Evolutionary conservation across 2,113 vertebrate species (phyloP).

Genomic region (Mustela lutreola): DNA sequence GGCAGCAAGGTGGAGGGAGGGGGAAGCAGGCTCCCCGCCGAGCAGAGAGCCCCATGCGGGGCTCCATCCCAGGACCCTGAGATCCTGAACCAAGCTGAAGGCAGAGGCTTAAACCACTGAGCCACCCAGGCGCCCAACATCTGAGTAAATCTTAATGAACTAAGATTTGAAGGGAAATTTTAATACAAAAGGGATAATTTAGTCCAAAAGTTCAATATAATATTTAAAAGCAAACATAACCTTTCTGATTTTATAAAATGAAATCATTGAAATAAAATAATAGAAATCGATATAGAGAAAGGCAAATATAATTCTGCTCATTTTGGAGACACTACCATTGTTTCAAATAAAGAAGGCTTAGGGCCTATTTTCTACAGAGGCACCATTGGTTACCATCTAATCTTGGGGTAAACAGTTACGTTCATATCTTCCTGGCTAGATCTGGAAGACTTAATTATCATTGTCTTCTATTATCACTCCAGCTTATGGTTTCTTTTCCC

Average conservation of each 20-base stretch:
- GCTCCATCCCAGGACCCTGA: too few species aligned
- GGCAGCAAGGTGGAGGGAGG: too few species aligned
- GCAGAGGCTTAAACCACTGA: too few species aligned
- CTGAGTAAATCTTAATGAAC: neutral
- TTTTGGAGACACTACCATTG: neutral
- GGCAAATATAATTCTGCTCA: neutral
- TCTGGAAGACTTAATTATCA: neutral
- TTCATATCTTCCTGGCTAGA: neutral
- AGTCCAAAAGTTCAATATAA: neutral
- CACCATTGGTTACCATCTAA: neutral
- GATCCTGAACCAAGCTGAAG: too few species aligned
- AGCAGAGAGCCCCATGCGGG: too few species aligned
- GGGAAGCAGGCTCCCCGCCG: too few species aligned
- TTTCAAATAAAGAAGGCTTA: neutral
- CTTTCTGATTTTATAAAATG: neutral
- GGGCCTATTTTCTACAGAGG: neutral
- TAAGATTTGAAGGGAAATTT: constrained; percentile 1
- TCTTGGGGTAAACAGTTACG: neutral
- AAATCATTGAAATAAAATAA: constrained; percentile 6
- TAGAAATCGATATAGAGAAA: neutral
- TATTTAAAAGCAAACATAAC: neutral
- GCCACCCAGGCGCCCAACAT: neutral
- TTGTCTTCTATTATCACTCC: neutral
- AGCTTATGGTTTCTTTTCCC: neutral
- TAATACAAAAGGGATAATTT: neutral